phyloP scores from a whole-genome alignment of 2,888 invertebrate species.

The Aspidiotus rigidus region DNA sequence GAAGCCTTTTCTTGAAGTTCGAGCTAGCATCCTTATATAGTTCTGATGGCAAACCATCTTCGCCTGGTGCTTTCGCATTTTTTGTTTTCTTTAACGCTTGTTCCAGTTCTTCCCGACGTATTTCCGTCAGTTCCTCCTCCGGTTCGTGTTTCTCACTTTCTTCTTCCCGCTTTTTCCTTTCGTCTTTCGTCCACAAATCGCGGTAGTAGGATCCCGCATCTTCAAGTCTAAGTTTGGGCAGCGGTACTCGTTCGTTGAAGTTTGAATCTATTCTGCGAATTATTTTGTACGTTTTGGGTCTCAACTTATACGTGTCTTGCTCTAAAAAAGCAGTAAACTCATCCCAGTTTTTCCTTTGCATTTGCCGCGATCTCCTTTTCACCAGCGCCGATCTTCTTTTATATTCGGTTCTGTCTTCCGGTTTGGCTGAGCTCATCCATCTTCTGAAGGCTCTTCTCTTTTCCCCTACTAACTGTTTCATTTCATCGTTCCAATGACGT shows the following conservation, averaged over 20 bases:
- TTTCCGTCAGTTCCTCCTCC: not conserved
- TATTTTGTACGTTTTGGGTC: conserved; percentile 1
- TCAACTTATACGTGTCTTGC: not conserved
- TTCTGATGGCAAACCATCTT: too few relatives aligned
- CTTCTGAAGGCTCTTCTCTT: not conserved
- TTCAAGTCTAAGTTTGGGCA: not conserved
- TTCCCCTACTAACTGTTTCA: not conserved
- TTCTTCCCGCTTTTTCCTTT: not conserved
- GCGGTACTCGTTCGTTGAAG: conserved; percentile 4
- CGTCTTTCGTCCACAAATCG: conserved; percentile 1
- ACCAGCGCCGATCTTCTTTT: too few relatives aligned
- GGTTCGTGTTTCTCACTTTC: not conserved
- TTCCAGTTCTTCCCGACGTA: not conserved
- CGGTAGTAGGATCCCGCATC: not conserved
- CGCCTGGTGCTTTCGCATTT: too few relatives aligned
- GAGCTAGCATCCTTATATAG: too few relatives aligned
- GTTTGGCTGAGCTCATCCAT: conserved; percentile 4
- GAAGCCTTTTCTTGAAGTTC: too few relatives aligned
- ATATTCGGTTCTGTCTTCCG: conserved; percentile 4
- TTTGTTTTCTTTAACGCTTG: too few relatives aligned
- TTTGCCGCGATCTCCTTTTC: conserved; percentile 1
- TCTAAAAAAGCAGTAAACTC: conserved; percentile 29
- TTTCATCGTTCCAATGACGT: not conserved
- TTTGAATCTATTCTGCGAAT: not conserved
- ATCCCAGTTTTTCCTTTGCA: conserved; percentile 32